Evolutionary conservation across 1,140 invertebrate species (phyloP).

Genomic region (Palaemon carinicauda): DNA sequence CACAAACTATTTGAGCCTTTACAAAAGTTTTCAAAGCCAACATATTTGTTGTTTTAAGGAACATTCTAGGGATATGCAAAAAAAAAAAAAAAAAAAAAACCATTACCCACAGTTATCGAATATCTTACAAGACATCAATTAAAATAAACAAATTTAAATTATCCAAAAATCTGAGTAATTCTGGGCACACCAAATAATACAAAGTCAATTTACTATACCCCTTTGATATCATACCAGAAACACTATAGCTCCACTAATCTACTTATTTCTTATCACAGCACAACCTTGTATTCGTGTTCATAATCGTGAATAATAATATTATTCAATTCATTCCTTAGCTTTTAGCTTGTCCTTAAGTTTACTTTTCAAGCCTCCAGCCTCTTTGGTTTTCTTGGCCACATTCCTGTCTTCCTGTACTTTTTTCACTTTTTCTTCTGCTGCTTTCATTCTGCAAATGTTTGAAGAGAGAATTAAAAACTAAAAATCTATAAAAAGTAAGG

Average conservation of each 20-base stretch:
- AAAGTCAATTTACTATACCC: no score
- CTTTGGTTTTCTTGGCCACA: conserved; percentile 46
- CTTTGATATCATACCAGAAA: no score
- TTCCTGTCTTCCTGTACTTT: conserved; percentile 33
- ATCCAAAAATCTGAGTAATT: no score
- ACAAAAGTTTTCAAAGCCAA: no score
- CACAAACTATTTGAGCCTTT: background rate
- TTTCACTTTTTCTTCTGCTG: conserved; percentile 32
- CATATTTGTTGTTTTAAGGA: no score
- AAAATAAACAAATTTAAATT: no score
- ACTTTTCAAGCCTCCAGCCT: conserved; percentile 32
- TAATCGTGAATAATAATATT: background rate
- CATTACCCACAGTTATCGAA: no score
- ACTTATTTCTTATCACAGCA: background rate
- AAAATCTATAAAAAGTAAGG: background rate
- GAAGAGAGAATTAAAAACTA: background rate
- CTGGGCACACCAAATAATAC: no score
- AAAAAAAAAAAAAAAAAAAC: no score
- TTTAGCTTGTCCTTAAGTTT: conserved; percentile 38
- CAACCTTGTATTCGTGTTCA: background rate
- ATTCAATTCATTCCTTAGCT: background rate
- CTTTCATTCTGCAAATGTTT: conserved; percentile 27
- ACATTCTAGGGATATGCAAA: no score
- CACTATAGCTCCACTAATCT: background rate
- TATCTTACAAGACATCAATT: no score